phyloP scores from a whole-genome alignment of 1,140 invertebrate species.

The Rhynchophorus ferrugineus region DNA sequence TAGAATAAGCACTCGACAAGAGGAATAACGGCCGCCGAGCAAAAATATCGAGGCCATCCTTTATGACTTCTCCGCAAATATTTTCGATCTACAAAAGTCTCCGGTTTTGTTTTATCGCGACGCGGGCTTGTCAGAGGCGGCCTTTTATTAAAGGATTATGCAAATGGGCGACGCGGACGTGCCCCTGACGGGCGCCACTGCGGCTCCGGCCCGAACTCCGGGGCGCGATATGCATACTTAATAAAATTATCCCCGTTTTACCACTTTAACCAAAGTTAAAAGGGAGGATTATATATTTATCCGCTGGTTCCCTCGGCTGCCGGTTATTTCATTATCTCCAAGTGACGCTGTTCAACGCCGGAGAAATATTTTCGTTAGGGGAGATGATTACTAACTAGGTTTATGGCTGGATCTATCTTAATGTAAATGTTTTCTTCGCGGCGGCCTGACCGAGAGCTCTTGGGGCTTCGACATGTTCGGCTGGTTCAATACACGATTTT shows the following conservation, averaged over 20 bases:
- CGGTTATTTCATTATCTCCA: neutral
- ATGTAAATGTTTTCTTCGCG: too few species aligned
- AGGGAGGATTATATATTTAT: neutral
- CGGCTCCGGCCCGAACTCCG: neutral
- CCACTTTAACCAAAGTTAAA: neutral
- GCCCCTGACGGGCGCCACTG: neutral
- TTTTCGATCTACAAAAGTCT: neutral
- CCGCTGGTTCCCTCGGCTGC: neutral
- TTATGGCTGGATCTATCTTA: too few species aligned
- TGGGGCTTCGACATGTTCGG: too few species aligned
- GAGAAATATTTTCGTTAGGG: too few species aligned
- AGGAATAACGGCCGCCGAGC: neutral
- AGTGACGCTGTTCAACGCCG: too few species aligned
- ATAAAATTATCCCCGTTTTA: neutral
- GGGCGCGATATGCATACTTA: neutral
- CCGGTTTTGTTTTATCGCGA: neutral
- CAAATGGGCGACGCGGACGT: neutral
- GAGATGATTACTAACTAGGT: too few species aligned
- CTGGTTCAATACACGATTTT: too few species aligned
- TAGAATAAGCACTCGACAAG: neutral
- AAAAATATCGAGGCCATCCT: neutral
- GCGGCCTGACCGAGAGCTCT: too few species aligned
- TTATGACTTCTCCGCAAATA: neutral
- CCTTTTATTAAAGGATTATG: neutral
- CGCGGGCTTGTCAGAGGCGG: neutral